Evolutionary conservation across 2,113 vertebrate genomes (phyloP).

Genomic region (Gobiocypris rarus): DNA sequence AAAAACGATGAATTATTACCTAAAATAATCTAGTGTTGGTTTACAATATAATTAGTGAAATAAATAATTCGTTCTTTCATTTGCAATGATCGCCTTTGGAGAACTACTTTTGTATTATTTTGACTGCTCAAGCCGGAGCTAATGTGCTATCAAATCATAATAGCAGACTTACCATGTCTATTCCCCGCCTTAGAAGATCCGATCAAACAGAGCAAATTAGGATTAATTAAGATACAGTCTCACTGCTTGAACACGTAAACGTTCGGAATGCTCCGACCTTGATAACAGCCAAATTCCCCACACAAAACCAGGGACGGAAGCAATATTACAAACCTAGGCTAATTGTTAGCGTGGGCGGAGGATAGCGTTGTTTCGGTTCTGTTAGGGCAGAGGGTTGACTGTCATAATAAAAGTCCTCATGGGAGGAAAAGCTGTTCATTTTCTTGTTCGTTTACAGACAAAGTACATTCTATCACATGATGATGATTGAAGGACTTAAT

Average conservation of each 20-base stretch:
- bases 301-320: not conserved
- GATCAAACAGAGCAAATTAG: not conserved
- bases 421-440: not conserved
- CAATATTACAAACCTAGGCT: not conserved
- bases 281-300: not conserved
- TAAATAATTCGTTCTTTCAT: not conserved
- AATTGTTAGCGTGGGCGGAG: not conserved
- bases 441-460: not conserved
- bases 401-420: slow-evolving; percentile 27
- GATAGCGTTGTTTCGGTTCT: not conserved
- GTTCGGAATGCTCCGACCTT: not conserved
- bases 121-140: not conserved
- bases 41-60: not conserved
- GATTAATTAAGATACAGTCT: not conserved
- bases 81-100: not conserved
- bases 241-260: not conserved
- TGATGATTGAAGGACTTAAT: not conserved
- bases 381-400: not conserved
- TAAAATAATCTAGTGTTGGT: not conserved
- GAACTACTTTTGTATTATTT: not conserved
- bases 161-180: slow-evolving; percentile 14
- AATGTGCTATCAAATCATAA: slow-evolving; percentile 10
- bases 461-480: not conserved
- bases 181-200: not conserved
- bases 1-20: too few relatives aligned